Base-by-base conservation (phyloP, 1,140 invertebrate species). In the Drosophila oshimai region DNA sequence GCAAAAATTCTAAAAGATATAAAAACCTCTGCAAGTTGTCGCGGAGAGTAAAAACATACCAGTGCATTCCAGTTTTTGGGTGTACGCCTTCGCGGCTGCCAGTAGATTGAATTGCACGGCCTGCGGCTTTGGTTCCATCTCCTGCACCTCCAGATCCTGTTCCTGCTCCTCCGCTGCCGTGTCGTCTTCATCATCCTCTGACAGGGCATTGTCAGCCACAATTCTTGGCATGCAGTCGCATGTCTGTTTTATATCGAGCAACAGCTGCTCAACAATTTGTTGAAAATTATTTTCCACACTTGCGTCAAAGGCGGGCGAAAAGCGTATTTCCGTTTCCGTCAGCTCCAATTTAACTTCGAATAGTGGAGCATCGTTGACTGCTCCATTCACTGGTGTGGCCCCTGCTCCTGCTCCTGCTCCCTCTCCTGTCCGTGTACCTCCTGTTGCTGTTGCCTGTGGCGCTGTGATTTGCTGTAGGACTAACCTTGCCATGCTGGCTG, bases 311-410 rank as follows among this genome's bases (percentile, higher is more conserved):
- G 78, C 84, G 60, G 89, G 89, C 65, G 76, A 78, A 76, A 90
- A 90, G 72, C 55, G 78, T 89, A 90, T 89, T 89, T 83, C 88
- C 70, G 78, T 76, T 79, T 90, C 80, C 70, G 80, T 70, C 78
- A 90, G 75, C 67, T 89, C 87, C 76, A 90, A 79, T 90, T 90
- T 89, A 37, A 90, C 89, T 77, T 90, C 89, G 73, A 90, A 90
- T 41, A 90, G 83, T 36, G 89, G 86, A 67, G 73, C 51, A 87
- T 79, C 77, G 70, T 65, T 54, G 49, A 15, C 17, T 7, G 49
- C 46, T n/a, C n/a, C n/a, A n/a, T n/a, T n/a, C n/a, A n/a, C n/a
- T 39, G 46, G 41, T 44, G 42, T 54, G 37, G 44, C 20, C n/a
- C 17, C 34, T 9, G 13, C 34, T 6, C 36, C 10, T 13, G 20